These are phyloP conservation scores for Drosophila merina DNA, from an alignment of 2,888 invertebrate genomes.

Conservation along the genomic window DNA sequence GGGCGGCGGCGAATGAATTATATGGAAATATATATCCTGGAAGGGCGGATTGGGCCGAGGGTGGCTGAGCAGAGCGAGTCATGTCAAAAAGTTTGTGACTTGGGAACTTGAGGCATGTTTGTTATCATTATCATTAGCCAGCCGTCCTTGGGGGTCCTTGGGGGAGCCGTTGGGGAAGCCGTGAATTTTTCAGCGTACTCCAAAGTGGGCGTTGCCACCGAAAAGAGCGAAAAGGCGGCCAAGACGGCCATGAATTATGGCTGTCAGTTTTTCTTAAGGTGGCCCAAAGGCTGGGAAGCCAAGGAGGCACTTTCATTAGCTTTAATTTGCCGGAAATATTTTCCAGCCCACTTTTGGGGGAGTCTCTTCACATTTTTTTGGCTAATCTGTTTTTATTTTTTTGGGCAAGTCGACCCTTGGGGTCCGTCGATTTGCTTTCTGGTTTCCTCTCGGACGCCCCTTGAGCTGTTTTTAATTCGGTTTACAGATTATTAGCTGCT, in stretches of 20 bases:
- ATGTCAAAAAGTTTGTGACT: constrained; percentile 81
- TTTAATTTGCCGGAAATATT: constrained; percentile 81
- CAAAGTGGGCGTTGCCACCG: constrained; percentile 31
- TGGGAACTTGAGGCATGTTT: constrained; percentile 73
- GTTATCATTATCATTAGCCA: constrained; percentile 80
- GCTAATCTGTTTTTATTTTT: constrained; percentile 27
- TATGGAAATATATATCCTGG: constrained; percentile 68
- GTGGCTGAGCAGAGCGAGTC: constrained; percentile 42
- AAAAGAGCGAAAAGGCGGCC: constrained; percentile 7
- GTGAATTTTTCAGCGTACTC: constrained; percentile 48
- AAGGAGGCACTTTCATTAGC: constrained; percentile 78
- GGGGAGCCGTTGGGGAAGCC: constrained; percentile 1
- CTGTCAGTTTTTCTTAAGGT: constrained; percentile 76
- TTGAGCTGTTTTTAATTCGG: constrained; percentile 68
- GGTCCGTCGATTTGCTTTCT: constrained; percentile 44
- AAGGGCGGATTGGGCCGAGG: neutral
- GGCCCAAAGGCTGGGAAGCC: constrained; percentile 18
- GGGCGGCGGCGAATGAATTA: constrained; percentile 65
- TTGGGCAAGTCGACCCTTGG: constrained; percentile 30
- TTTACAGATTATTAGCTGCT: constrained; percentile 81
- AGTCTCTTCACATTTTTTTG: constrained; percentile 1
- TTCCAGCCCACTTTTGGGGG: constrained; percentile 37
- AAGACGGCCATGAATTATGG: constrained; percentile 81
- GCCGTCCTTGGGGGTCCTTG: constrained; percentile 27
- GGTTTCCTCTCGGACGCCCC: constrained; percentile 56